Evolutionary conservation across 2,797 vertebrate genomes (phyloP).

Genomic region (Gymnoscopelus braueri): DNA sequence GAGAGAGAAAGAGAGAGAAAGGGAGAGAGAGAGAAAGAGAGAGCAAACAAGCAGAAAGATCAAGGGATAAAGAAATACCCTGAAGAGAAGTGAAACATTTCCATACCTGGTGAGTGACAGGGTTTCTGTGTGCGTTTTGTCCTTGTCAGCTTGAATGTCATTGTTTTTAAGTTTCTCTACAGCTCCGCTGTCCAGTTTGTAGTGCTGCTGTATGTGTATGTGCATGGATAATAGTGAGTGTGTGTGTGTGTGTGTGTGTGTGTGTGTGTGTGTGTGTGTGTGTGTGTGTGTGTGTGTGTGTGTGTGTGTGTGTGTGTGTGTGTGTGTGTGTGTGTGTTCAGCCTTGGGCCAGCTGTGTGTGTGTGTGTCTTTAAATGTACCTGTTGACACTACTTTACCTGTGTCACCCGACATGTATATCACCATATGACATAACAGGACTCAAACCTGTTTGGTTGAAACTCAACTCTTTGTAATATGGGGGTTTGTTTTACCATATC

Average conservation of each 20-base stretch:
- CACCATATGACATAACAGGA: conserved; percentile 32
- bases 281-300: conserved; percentile 7
- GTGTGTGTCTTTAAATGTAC: conserved; percentile 59
- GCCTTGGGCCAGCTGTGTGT: conserved; percentile 1
- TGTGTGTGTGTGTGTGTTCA: neutral
- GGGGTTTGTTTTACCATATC: neutral
- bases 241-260: conserved; percentile 7
- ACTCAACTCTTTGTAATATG: conserved; percentile 35
- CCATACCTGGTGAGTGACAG: conserved; percentile 65
- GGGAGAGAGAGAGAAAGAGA: conserved; percentile 30
- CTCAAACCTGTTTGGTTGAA: conserved; percentile 67
- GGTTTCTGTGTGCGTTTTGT: conserved; percentile 32
- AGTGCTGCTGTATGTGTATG: conserved; percentile 2
- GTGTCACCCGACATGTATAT: conserved; percentile 25
- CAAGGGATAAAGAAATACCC: neutral
- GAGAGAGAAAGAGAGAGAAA: conserved; percentile 28
- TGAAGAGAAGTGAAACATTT: neutral
- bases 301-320: conserved; percentile 12
- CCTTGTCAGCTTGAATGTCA: conserved; percentile 39
- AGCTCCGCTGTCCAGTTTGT: conserved; percentile 25
- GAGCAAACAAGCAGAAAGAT: neutral
- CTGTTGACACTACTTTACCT: conserved; percentile 64
- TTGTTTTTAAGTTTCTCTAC: conserved; percentile 55
- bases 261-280: conserved; percentile 2
- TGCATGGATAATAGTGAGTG: too few relatives aligned